These are phyloP conservation scores for Plutomurus gul DNA, from an alignment of 1,140 invertebrate genomes.

Conservation along the genomic window DNA sequence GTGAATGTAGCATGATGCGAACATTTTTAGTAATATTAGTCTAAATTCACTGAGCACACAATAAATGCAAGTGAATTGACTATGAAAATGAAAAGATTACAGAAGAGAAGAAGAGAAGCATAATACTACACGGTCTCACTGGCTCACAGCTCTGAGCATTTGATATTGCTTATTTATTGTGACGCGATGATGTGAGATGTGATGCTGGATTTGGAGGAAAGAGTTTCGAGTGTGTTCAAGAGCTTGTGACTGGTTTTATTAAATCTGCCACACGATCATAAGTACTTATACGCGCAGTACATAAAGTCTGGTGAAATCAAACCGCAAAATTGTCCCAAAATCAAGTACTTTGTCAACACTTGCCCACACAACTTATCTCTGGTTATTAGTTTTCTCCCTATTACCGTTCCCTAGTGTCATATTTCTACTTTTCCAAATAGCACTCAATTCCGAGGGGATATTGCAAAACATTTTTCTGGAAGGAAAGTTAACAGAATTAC, in stretches of 20 bases:
- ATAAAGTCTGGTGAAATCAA: constrained; percentile 1
- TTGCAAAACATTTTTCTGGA: not conserved
- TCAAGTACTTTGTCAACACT: constrained; percentile 24
- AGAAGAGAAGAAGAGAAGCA: not conserved
- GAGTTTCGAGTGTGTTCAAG: constrained; percentile 18
- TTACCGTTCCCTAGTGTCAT: not conserved
- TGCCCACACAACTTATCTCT: not conserved
- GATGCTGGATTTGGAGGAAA: constrained; percentile 10
- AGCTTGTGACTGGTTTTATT: constrained; percentile 12
- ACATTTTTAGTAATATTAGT: not conserved
- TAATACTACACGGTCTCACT: too few species aligned
- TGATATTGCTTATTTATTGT: constrained; percentile 8
- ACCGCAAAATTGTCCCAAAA: constrained; percentile 9
- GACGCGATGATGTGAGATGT: not conserved
- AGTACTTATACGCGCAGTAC: not conserved
- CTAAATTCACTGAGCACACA: not conserved
- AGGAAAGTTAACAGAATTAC: too few species aligned
- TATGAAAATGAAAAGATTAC: not conserved
- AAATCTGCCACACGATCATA: constrained; percentile 26
- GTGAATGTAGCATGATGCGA: not conserved
- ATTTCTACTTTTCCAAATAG: not conserved
- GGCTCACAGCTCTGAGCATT: constrained; percentile 24
- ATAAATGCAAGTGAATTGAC: not conserved
- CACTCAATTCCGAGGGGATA: not conserved
- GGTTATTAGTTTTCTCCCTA: constrained; percentile 14